Conservation (phyloP, 1,140 invertebrate genomes). For the Drosophila rufa region DNA sequence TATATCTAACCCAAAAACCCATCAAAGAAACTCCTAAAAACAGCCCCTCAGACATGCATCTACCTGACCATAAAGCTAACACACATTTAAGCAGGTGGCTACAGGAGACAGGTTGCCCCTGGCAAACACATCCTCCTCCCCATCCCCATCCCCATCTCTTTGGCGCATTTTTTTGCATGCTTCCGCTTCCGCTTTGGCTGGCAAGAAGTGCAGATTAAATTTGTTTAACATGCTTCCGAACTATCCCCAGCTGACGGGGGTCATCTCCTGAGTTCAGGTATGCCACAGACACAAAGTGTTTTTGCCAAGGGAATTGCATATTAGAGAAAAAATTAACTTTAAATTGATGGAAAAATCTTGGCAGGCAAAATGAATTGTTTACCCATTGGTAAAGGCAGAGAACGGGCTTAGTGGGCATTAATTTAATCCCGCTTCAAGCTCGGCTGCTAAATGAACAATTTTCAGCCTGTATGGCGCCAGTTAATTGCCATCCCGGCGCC, state of each 20-base stretch:
- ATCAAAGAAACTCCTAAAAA: not conserved
- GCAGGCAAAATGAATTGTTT: conserved; percentile 57
- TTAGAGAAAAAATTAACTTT: conserved; percentile 79
- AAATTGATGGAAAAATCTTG: conserved; percentile 75
- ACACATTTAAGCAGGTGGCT: conserved; percentile 41
- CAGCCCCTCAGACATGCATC: no score
- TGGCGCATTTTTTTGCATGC: conserved; percentile 15
- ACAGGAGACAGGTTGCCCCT: conserved; percentile 32
- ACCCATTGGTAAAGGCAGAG: conserved; percentile 22
- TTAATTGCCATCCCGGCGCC: conserved; percentile 23
- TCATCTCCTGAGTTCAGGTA: conserved; percentile 21
- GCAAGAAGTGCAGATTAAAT: conserved; percentile 82
- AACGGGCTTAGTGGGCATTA: conserved; percentile 27
- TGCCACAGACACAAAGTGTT: conserved; percentile 49
- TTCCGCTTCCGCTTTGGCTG: conserved; percentile 50
- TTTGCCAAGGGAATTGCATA: conserved; percentile 70
- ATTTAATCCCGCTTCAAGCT: conserved; percentile 52
- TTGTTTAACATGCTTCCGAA: conserved; percentile 79
- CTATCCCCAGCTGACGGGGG: conserved; percentile 51
- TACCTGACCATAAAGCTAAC: not conserved
- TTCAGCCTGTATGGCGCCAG: conserved; percentile 38
- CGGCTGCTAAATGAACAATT: conserved; percentile 48
- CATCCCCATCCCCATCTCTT: conserved; percentile 13
- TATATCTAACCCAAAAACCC: not conserved
- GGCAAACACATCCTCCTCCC: conserved; percentile 41